Percentiles rank a stretch among this genome's conserved stretches.
Conservation (phyloP, 2,113 vertebrate genomes). For the Gorsachius goisagi region DNA sequence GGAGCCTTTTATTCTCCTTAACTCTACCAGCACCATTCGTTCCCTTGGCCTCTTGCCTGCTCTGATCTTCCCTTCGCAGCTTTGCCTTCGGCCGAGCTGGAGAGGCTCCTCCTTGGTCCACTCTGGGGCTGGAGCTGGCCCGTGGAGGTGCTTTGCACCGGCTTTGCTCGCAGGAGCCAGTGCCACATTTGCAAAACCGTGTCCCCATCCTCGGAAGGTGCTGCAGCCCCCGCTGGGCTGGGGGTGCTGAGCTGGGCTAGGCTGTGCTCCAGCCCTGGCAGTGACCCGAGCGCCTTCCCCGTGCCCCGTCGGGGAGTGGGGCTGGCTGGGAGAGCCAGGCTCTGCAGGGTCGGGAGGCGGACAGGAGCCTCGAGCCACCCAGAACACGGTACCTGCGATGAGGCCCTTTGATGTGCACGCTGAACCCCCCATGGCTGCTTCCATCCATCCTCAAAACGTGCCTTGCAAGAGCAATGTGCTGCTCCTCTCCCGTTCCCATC, state of each 20-base stretch:
- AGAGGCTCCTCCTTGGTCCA: too few relatives aligned
- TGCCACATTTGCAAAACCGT: not conserved
- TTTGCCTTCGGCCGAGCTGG: not conserved
- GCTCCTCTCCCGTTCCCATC: not conserved
- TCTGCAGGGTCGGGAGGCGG: not conserved
- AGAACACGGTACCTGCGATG: not conserved
- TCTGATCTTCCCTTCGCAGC: not conserved
- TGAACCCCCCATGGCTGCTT: accelerated
- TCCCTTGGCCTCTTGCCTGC: not conserved
- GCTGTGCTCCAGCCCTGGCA: not conserved
- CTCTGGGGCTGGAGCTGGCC: not conserved
- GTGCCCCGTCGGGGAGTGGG: not conserved
- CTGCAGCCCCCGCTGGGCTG: not conserved
- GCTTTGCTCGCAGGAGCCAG: not conserved
- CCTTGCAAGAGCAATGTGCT: not conserved
- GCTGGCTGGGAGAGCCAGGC: not conserved
- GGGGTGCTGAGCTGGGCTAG: too few relatives aligned
- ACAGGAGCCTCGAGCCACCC: not conserved
- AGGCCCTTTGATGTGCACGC: accelerated
- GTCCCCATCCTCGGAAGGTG: not conserved
- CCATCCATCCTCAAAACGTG: not conserved
- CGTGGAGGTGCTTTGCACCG: not conserved
- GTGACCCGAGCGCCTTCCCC: not conserved
- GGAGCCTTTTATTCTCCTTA: not conserved
- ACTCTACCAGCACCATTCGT: not conserved